A percentile compares a stretch with the other conserved stretches of the same genome.
phyloP scores from a whole-genome alignment of 2,113 vertebrate species.

The Podarcis cretensis region DNA sequence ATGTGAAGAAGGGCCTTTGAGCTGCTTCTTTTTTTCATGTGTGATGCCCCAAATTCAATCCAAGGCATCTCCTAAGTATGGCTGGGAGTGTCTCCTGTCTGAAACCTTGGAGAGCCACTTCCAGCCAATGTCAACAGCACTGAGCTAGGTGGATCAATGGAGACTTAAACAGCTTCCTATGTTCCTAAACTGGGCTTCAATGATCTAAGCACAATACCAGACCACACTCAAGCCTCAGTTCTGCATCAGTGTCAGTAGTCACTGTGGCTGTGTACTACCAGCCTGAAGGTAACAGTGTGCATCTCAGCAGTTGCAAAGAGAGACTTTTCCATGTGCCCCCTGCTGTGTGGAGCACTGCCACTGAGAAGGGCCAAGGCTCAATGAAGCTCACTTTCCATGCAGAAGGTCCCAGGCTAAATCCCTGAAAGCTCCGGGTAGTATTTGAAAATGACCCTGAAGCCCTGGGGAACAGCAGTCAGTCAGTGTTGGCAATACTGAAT shows the following conservation, averaged over 20 bases:
- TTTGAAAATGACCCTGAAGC: too few relatives aligned
- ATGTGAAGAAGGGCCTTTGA: background rate
- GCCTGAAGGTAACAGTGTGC: background rate
- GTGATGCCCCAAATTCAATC: background rate
- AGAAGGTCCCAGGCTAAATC: too few relatives aligned
- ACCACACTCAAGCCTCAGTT: background rate
- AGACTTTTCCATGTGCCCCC: background rate
- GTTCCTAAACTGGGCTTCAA: too few relatives aligned
- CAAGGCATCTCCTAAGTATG: background rate
- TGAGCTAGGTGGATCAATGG: background rate
- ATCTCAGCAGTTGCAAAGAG: background rate
- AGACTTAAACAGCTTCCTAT: too few relatives aligned
- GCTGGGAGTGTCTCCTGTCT: too few relatives aligned
- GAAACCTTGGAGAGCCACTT: background rate
- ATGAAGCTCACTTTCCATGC: background rate
- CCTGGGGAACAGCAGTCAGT: too few relatives aligned
- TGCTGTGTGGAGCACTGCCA: background rate
- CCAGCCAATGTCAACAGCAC: background rate
- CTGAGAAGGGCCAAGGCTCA: background rate
- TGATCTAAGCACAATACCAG: background rate
- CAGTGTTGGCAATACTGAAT: too few relatives aligned
- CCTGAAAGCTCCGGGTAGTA: too few relatives aligned
- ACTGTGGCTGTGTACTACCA: background rate
- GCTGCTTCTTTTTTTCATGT: background rate
- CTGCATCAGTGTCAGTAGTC: background rate